phyloP scores from a whole-genome alignment of 2,797 vertebrate species.

The Synaphobranchus kaupii region DNA sequence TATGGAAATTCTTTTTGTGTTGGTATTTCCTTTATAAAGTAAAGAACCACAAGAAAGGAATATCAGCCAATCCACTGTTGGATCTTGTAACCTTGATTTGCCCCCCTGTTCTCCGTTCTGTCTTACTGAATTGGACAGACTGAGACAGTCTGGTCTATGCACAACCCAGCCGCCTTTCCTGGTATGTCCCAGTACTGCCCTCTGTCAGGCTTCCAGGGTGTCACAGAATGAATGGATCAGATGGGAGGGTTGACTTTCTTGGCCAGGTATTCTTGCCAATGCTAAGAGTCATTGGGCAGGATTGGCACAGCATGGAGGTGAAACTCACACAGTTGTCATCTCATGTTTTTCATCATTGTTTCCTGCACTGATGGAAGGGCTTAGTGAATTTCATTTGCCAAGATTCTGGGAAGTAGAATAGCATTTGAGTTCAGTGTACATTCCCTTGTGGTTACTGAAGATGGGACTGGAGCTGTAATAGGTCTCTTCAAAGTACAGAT shows the following conservation, averaged over 20 bases:
- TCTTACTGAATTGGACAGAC: neutral
- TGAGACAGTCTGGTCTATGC: neutral
- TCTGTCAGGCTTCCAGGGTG: conserved; percentile 11
- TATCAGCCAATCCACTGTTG: neutral
- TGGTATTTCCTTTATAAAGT: neutral
- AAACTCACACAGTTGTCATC: neutral
- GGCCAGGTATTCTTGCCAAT: neutral
- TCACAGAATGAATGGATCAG: neutral
- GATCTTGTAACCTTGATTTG: neutral
- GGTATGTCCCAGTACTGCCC: neutral
- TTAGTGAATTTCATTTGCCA: neutral
- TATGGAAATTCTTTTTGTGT: neutral
- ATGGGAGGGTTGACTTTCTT: neutral
- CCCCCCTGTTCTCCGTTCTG: neutral
- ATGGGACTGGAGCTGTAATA: neutral
- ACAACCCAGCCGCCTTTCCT: neutral
- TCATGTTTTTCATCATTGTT: neutral
- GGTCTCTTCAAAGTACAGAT: neutral
- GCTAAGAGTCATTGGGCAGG: neutral
- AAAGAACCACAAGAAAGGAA: neutral
- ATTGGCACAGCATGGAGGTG: neutral
- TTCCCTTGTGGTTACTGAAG: neutral
- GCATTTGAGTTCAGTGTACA: neutral
- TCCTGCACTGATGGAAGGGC: neutral
- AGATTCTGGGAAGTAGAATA: neutral